Percentiles rank a stretch among this genome's conserved stretches.
These are phyloP conservation scores for Monodelphis domestica DNA, from an alignment of 2,797 vertebrate species.

Conservation along the genomic window DNA sequence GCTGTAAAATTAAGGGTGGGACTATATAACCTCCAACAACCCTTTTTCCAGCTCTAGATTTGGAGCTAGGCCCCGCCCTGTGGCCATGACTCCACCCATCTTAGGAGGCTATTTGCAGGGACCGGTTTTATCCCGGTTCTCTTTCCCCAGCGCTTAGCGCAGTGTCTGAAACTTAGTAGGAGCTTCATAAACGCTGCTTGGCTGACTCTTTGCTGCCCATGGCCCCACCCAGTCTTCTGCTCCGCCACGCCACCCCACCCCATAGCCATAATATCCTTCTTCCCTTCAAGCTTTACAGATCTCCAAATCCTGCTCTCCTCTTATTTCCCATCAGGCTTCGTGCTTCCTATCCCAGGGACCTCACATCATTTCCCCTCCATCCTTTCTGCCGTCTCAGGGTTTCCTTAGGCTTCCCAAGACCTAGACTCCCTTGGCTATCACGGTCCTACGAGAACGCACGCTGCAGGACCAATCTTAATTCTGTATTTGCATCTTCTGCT, in stretches of 20 bases:
- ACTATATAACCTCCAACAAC: background rate
- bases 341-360: background rate
- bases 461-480: background rate
- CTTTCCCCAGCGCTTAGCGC: background rate
- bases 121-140: background rate
- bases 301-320: background rate
- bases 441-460: background rate
- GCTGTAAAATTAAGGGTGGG: background rate
- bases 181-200: background rate
- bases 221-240: background rate
- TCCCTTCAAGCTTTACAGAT: no score
- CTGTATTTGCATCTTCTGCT: background rate
- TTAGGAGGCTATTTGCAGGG: background rate
- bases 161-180: background rate
- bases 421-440: background rate
- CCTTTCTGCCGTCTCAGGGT: background rate
- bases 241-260: no score
- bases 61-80: background rate
- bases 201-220: background rate
- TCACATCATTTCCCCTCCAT: background rate
- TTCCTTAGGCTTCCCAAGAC: background rate
- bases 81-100: background rate
- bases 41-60: background rate
- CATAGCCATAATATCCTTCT: background rate
- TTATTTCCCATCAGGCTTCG: background rate